A percentile compares a stretch with the other conserved stretches of the same genome.
Conservation (phyloP, 2,888 invertebrate species). For the Limenitis camilla region DNA sequence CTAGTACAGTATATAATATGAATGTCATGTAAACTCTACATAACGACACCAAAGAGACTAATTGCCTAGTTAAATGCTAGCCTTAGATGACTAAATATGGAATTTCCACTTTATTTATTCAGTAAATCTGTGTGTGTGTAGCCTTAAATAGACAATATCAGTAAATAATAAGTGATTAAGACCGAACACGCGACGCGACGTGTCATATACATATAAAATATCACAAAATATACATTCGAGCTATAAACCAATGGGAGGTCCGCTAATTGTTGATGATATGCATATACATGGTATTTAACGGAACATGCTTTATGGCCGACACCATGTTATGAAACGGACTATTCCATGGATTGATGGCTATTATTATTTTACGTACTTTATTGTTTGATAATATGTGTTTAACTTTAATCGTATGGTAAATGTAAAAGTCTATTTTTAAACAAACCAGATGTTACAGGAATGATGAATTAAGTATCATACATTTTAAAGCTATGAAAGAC, state of each 20-base stretch:
- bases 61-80: too few species aligned
- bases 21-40: too few species aligned
- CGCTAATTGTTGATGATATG: constrained; percentile 63
- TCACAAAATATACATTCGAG: constrained; percentile 42
- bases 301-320: constrained; percentile 32
- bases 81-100: too few species aligned
- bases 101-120: too few species aligned
- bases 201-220: constrained; percentile 48
- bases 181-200: constrained; percentile 49
- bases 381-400: neutral
- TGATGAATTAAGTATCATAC: too few species aligned
- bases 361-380: constrained; percentile 7
- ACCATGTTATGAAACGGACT: constrained; percentile 27
- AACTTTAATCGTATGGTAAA: too few species aligned
- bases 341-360: constrained; percentile 4
- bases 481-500: too few species aligned
- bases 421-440: too few species aligned
- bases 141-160: constrained; percentile 24
- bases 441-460: too few species aligned
- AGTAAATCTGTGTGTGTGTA: neutral
- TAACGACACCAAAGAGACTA: too few species aligned
- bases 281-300: constrained; percentile 48
- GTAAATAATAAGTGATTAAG: constrained; percentile 34
- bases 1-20: too few species aligned
- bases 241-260: constrained; percentile 54